Evolutionary conservation across 2,888 invertebrate species (phyloP).

Genomic region (Limulus polyphemus): DNA sequence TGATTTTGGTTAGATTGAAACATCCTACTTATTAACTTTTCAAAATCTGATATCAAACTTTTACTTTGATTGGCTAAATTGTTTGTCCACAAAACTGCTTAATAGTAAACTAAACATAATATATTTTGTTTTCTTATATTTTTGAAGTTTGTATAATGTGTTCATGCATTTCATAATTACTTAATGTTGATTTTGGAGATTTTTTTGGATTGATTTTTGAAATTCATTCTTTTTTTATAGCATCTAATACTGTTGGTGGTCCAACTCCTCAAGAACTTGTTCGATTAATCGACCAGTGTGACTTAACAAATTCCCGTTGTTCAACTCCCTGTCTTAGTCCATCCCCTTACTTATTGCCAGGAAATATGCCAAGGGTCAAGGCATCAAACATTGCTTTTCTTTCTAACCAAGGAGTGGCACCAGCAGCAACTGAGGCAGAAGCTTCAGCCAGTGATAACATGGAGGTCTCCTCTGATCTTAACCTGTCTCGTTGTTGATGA

Average conservation of each 20-base stretch:
- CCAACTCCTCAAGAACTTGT: slow-evolving; percentile 84
- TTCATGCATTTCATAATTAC: slow-evolving; percentile 1
- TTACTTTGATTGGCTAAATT: no score
- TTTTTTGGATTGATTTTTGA: no score
- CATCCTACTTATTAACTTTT: no score
- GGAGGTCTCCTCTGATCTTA: no score
- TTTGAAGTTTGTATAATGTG: no score
- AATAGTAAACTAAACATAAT: no score
- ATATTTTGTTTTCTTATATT: not conserved
- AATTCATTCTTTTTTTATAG: slow-evolving; percentile 36
- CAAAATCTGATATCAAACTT: no score
- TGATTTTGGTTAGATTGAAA: no score
- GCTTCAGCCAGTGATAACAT: no score
- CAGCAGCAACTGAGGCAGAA: no score
- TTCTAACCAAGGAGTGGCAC: slow-evolving; percentile 21
- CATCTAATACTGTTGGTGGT: slow-evolving; percentile 60
- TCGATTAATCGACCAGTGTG: slow-evolving; percentile 82
- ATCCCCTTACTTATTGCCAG: slow-evolving; percentile 46
- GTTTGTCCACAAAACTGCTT: no score
- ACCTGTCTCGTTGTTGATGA: no score
- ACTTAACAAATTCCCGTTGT: slow-evolving; percentile 64
- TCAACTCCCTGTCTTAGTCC: slow-evolving; percentile 69
- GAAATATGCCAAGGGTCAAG: slow-evolving; percentile 38
- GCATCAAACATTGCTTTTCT: slow-evolving; percentile 34
- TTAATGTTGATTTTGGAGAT: not conserved